Evolutionary conservation across 2,888 invertebrate genomes (phyloP).

Genomic region (Limenitis camilla): DNA sequence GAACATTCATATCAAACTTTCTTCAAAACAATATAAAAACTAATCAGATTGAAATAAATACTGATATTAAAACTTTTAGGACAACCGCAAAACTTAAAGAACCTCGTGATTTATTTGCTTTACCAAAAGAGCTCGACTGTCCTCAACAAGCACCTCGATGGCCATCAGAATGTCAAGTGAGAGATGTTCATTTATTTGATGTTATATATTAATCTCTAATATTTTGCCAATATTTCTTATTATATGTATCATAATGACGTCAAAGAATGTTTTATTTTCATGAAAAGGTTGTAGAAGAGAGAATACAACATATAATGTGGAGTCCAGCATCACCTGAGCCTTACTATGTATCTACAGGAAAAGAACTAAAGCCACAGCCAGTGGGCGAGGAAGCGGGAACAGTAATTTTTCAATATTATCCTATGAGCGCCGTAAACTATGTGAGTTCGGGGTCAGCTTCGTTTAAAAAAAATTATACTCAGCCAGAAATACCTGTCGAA

Average conservation of each 20-base stretch:
- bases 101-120: slow-evolving; percentile 81
- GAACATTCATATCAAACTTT: slow-evolving; percentile 77
- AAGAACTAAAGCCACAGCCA: slow-evolving; percentile 87
- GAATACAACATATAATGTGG: slow-evolving; percentile 84
- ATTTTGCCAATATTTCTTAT: too few species aligned
- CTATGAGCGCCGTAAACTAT: slow-evolving; percentile 90
- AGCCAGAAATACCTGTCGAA: neutral
- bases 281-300: slow-evolving; percentile 84
- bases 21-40: slow-evolving; percentile 78
- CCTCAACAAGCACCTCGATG: slow-evolving; percentile 87
- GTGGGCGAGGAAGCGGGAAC: slow-evolving; percentile 90
- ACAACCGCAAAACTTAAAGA: slow-evolving; percentile 79
- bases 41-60: slow-evolving; percentile 80
- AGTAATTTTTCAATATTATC: slow-evolving; percentile 88
- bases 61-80: slow-evolving; percentile 77
- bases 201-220: neutral
- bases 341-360: slow-evolving; percentile 84
- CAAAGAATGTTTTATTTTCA: neutral
- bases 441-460: too few species aligned
- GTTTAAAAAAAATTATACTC: too few species aligned
- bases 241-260: neutral
- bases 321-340: slow-evolving; percentile 83
- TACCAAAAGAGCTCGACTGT: slow-evolving; percentile 80
- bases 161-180: slow-evolving; percentile 92
- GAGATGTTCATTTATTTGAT: slow-evolving; percentile 10